These are phyloP conservation scores for Cepaea nemoralis DNA, from an alignment of 1,140 invertebrate genomes.

Conservation along the genomic window DNA sequence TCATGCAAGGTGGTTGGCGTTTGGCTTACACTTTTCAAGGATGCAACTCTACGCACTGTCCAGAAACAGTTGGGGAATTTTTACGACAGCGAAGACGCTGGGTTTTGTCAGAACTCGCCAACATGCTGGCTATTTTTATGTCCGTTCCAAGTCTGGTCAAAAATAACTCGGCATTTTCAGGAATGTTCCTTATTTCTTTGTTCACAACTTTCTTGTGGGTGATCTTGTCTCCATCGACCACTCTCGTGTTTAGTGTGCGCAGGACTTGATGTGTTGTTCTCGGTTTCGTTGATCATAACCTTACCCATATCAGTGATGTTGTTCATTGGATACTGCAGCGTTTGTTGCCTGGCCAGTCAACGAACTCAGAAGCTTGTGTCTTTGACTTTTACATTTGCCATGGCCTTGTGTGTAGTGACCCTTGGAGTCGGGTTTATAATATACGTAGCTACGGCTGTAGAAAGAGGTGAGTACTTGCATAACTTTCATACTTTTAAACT, in stretches of 20 bases:
- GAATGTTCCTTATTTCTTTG: conserved; percentile 72
- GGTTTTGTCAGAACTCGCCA: conserved; percentile 78
- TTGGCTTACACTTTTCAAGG: conserved; percentile 47
- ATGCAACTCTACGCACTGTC: conserved; percentile 50
- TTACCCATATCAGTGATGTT: conserved; percentile 37
- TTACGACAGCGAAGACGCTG: conserved; percentile 69
- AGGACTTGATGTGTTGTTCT: conserved; percentile 45
- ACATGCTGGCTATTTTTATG: conserved; percentile 77
- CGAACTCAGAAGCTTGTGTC: conserved; percentile 46
- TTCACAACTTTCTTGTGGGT: conserved; percentile 52
- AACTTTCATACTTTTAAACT: no score
- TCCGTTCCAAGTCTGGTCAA: conserved; percentile 74
- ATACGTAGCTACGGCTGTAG: conserved; percentile 41
- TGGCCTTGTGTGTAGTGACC: conserved; percentile 41
- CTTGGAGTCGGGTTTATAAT: conserved; percentile 44
- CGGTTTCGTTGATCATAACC: conserved; percentile 32
- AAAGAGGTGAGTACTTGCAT: conserved; percentile 41
- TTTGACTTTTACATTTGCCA: conserved; percentile 32
- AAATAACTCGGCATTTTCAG: conserved; percentile 76
- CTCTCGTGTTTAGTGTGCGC: conserved; percentile 45
- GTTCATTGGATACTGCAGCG: conserved; percentile 41
- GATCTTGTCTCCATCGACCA: conserved; percentile 48
- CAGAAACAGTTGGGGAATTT: conserved; percentile 49
- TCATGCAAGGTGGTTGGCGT: conserved; percentile 53
- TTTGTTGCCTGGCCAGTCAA: conserved; percentile 42